Base-by-base conservation (phyloP, 2,797 vertebrate species). In the Cyclopterus lumpus region DNA sequence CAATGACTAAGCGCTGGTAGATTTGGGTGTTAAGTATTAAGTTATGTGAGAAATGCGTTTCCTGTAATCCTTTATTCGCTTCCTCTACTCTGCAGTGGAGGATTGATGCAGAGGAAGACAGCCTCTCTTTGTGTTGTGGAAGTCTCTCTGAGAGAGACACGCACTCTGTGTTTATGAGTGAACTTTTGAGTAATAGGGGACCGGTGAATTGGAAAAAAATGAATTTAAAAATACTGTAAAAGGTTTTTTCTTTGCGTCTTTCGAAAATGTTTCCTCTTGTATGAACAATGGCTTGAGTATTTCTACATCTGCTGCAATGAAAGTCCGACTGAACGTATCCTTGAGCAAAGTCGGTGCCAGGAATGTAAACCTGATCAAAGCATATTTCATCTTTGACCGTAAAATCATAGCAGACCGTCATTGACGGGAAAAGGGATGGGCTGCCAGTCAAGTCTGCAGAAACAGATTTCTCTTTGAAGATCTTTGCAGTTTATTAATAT, bases 121-220 rank as follows among this genome's bases (percentile, higher is more conserved):
- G 77, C 69, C 79, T 81, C 60, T 73, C 80, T 89, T 89, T 92
- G 86, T 91, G 82, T 75, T 70, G 53, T 28, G 53, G 67, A 76
- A 57, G 42, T 87, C 77, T 79, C 71, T 83, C 40, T 60, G 63
- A 71, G 49, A 59, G 44, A 76, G 46, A 72, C 71, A 55, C 49
- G 46, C 30, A 73, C 72, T 75, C 61, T 79, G 71, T 81, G 67
- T 74, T 81, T 75, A 77, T 66, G 57, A 75, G 70, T 46, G 67
- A 63, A 67, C 8, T 24, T 73, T 66, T 71, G 69, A 82, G 44
- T 34, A 73, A 67, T 5, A 8, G 40, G 8, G 32, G n/a, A 66
- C 42, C 18, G 63, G 4, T 57, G 34, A 61, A 68, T 75, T 58
- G 18, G 2, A 8, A 2, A 18, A 51, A 48, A 40, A 38, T 38